These are phyloP conservation scores for Cyphomyrus discorhynchus DNA, from an alignment of 2,113 vertebrate species.

Conservation along the genomic window DNA sequence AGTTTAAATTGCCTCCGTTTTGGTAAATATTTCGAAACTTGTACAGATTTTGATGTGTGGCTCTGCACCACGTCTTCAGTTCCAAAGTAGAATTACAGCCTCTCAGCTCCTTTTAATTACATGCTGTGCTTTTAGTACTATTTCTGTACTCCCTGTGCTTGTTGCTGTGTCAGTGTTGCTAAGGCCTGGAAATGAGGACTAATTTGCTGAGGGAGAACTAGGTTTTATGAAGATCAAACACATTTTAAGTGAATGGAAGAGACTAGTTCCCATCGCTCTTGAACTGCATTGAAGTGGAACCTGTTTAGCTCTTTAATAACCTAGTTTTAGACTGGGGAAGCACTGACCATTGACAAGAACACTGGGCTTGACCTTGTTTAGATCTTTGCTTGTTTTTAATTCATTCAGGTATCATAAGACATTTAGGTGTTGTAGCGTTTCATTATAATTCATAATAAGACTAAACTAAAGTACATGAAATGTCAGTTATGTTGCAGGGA, in stretches of 20 bases:
- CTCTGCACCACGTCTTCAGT: neutral
- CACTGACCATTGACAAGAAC: neutral
- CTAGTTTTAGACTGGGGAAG: neutral
- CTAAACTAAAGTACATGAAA: neutral
- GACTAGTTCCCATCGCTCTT: neutral
- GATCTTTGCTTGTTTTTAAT: neutral
- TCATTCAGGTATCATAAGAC: neutral
- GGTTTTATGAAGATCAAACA: neutral
- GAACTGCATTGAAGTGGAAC: neutral
- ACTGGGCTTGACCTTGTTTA: neutral
- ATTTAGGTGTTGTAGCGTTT: neutral
- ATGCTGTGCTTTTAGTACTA: neutral
- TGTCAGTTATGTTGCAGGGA: neutral
- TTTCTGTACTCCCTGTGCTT: neutral
- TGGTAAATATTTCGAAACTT: neutral
- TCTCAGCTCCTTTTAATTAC: neutral
- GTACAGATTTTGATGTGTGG: neutral
- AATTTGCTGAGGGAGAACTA: neutral
- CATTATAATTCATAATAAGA: neutral
- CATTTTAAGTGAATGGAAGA: neutral
- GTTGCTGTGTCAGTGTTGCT: constrained; percentile 13
- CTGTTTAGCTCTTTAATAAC: neutral
- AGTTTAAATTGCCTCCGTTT: neutral
- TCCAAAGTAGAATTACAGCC: neutral
- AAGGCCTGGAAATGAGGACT: neutral